Conservation (phyloP, 1,140 invertebrate genomes). For the Daktulosphaira vitifoliae region DNA sequence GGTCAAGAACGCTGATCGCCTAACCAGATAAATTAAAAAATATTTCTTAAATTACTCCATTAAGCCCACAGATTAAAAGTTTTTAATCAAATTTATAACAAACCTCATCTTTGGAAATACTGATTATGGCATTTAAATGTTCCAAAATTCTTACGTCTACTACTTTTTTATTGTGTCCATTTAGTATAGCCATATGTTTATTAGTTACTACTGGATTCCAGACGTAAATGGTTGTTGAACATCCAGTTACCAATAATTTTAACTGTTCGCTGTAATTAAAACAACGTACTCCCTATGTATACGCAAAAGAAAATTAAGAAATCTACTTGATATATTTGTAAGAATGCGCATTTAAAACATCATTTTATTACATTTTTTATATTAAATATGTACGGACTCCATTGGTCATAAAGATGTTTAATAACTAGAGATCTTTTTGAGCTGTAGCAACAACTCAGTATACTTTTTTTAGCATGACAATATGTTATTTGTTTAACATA, state of each 20-base stretch:
- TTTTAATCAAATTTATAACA: no score
- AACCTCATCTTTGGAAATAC: constrained; percentile 47
- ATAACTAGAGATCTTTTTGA: constrained; percentile 43
- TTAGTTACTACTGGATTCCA: constrained; percentile 46
- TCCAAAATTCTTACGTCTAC: constrained; percentile 46
- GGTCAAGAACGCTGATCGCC: no score
- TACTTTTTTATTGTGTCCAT: constrained; percentile 41
- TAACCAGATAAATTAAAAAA: no score
- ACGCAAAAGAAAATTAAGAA: no score
- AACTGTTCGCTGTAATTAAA: constrained; percentile 44
- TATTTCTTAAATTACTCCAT: no score
- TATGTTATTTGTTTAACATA: constrained; percentile 43
- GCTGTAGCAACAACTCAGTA: constrained; percentile 48
- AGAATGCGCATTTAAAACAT: neutral
- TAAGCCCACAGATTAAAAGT: no score
- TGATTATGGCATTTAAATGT: constrained; percentile 43
- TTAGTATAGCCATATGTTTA: constrained; percentile 40
- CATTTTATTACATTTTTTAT: constrained; percentile 44
- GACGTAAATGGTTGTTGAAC: constrained; percentile 45
- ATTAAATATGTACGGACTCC: constrained; percentile 46
- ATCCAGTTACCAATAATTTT: constrained; percentile 47
- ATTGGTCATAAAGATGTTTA: constrained; percentile 43
- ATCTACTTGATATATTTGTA: no score
- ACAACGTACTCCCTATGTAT: constrained; percentile 49
- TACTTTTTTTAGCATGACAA: constrained; percentile 42